Percentiles rank a stretch among this genome's conserved stretches.
phyloP scores from a whole-genome alignment of 2,888 invertebrate species.

The Plemyria rubiginata region DNA sequence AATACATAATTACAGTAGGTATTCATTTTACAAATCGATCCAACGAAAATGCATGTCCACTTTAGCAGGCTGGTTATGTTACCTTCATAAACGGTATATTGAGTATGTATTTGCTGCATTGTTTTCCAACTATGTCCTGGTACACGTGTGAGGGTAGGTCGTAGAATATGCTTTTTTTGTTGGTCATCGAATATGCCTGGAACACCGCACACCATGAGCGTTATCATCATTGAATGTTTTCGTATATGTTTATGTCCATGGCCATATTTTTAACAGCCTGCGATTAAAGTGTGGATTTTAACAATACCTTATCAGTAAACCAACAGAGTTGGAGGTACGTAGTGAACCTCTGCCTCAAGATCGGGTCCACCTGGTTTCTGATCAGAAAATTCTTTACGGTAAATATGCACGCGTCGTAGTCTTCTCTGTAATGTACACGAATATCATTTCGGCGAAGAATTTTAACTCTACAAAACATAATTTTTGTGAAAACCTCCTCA shows the following conservation, averaged over 20 bases:
- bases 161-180: slow-evolving; percentile 63
- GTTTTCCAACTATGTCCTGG: slow-evolving; percentile 67
- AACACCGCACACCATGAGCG: slow-evolving; percentile 5
- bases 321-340: slow-evolving; percentile 69
- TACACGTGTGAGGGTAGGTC: slow-evolving; percentile 72
- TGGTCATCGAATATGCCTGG: slow-evolving; percentile 68
- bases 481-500: too few species aligned
- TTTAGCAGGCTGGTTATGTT: too few species aligned
- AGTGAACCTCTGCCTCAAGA: slow-evolving; percentile 62
- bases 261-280: too few species aligned
- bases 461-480: too few species aligned
- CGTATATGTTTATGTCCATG: too few species aligned
- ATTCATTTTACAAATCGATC: too few species aligned
- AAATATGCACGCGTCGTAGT: slow-evolving; percentile 62
- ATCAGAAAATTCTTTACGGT: slow-evolving; percentile 63
- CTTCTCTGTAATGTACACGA: slow-evolving; percentile 57
- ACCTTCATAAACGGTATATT: slow-evolving; percentile 72
- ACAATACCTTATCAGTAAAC: slow-evolving; percentile 72
- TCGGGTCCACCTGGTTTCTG: slow-evolving; percentile 62
- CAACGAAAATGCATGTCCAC: too few species aligned
- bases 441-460: too few species aligned
- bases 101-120: slow-evolving; percentile 66
- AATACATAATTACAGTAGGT: too few species aligned
- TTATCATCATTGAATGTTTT: too few species aligned
- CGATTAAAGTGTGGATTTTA: background rate